Conservation (phyloP, 1,140 invertebrate species). For the Sinella curviseta region DNA sequence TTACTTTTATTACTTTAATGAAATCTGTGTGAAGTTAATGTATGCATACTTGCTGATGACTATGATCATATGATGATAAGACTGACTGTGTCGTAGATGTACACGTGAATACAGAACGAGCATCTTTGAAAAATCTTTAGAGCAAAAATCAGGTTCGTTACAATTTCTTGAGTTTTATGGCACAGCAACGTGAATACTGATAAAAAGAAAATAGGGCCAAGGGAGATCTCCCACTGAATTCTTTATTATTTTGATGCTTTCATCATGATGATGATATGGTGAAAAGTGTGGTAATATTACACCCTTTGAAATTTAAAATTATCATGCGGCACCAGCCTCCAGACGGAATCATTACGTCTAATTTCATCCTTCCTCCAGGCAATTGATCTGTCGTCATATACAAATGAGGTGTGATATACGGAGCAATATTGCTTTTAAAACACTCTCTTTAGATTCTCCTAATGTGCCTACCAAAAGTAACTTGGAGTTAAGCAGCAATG, state of each 20-base stretch:
- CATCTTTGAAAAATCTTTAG: not conserved
- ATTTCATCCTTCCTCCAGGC: conserved; percentile 25
- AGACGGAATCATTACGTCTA: conserved; percentile 31
- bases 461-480: not conserved
- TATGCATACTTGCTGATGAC: not conserved
- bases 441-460: not conserved
- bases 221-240: not conserved
- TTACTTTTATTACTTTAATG: not conserved
- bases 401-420: conserved; percentile 26
- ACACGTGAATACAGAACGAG: not conserved
- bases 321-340: conserved; percentile 31
- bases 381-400: conserved; percentile 5
- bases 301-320: conserved; percentile 31
- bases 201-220: not conserved
- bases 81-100: not conserved
- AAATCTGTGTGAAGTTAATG: not conserved
- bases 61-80: not conserved
- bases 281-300: conserved; percentile 23
- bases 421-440: not conserved
- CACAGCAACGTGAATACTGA: not conserved
- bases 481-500: not conserved
- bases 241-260: conserved; percentile 9
- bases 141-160: not conserved
- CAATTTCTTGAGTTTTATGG: not conserved
- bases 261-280: conserved; percentile 5